Evolutionary conservation across 2,797 vertebrate genomes (phyloP).

Genomic region (Coilia nasus): DNA sequence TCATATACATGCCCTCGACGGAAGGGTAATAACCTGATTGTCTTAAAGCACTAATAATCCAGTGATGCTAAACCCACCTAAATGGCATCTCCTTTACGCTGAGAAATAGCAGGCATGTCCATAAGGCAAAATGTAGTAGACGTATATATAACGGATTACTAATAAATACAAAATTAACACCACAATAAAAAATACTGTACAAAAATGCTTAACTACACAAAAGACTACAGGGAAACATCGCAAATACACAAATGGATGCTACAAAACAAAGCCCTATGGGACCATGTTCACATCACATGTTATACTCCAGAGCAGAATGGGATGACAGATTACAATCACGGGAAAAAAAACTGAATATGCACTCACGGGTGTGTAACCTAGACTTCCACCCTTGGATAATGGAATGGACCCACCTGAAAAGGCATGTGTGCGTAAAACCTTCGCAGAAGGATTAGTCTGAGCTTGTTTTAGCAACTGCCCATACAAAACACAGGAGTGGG

Average conservation of each 20-base stretch:
- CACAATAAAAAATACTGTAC: constrained; percentile 55
- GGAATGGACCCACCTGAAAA: constrained; percentile 15
- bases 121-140: constrained; percentile 16
- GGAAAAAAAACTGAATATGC: not conserved
- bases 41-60: constrained; percentile 18
- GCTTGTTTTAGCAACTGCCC: constrained; percentile 22
- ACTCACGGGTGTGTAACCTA: not conserved
- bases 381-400: constrained; percentile 3
- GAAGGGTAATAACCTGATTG: not conserved
- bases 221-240: constrained; percentile 44
- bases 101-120: not conserved
- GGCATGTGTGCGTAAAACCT: constrained; percentile 11
- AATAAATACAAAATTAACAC: constrained; percentile 65
- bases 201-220: constrained; percentile 52
- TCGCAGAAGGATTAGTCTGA: not conserved
- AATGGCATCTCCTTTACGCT: not conserved
- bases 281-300: constrained; percentile 55
- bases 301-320: constrained; percentile 30
- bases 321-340: constrained; percentile 1
- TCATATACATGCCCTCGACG: not conserved
- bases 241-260: constrained; percentile 54
- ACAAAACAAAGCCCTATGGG: constrained; percentile 52
- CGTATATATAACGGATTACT: constrained; percentile 42
- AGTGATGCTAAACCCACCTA: not conserved
- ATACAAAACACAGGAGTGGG: not conserved